Evolutionary conservation across 2,888 invertebrate genomes (phyloP), one percentile per base, ranked within the genome.

Genomic region (Spodoptera picta): DNA sequence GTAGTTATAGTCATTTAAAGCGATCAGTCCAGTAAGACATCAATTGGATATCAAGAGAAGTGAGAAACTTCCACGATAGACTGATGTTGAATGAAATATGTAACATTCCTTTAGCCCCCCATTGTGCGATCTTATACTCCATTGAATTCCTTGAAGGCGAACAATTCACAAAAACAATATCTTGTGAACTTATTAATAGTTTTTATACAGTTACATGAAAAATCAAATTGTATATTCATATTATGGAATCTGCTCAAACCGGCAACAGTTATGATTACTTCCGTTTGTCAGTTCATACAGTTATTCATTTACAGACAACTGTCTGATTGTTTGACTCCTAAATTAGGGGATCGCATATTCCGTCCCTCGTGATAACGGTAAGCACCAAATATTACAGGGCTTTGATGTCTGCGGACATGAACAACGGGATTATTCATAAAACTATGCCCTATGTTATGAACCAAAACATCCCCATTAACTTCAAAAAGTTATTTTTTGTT

Each of bases 351-450:
- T 60, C 46, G 62, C 48, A 64, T 61, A 59, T 61, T 53, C 45
- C 50, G 56, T 64, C 47, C 56, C 62, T 60, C 44, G 48, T 68
- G 60, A 66, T 80, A 80, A 80, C 80, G 75, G 80, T 80, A 68
- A 59, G 47, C 24, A 23, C 44, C 43, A 60, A 68, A 68, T 62
- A 58, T 60, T 67, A 14, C 49, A 52, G 53, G 19, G 49, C 43
- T 75, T 54, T 63, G 43, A 55, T 45, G n/a, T 53, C 19, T 31
- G 47, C 23, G 43, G 12, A 51, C 49, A 42, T 58, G 11, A 51
- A 53, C 31, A 27, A 57, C 54, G 55, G 10, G 0, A 55, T 55
- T 64, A 5, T 49, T 43, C n/a, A 24, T 23, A 41, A 7, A 24
- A 43, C 27, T 27, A 27, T 24, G 3, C 24, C 24, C 1, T 4